phyloP scores from a whole-genome alignment of 2,888 invertebrate genomes.

The Aromia moschata region DNA sequence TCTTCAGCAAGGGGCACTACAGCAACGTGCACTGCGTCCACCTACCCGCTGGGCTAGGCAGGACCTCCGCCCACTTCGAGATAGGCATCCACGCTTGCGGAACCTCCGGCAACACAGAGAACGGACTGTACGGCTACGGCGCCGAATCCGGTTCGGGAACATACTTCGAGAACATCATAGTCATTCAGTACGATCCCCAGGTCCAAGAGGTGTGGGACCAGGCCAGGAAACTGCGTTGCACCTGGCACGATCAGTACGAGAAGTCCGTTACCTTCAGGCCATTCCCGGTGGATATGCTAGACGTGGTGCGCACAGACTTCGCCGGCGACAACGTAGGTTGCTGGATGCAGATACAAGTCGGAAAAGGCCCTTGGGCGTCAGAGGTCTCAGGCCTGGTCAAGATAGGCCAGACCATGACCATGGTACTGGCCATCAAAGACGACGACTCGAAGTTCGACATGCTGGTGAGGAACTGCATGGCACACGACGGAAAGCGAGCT shows the following conservation, averaged over 20 bases:
- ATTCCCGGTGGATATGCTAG: conserved; percentile 94
- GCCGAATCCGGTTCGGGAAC: conserved; percentile 90
- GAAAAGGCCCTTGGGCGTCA: conserved; percentile 92
- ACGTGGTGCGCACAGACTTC: conserved; percentile 93
- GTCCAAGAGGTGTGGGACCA: conserved; percentile 97
- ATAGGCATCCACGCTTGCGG: conserved; percentile 92
- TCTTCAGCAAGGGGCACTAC: conserved; percentile 94
- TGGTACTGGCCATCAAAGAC: conserved; percentile 94
- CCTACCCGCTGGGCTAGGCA: conserved; percentile 83
- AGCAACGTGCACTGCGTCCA: conserved; percentile 93
- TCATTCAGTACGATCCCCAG: conserved; percentile 89
- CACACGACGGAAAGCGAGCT: conserved; percentile 92
- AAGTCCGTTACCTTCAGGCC: conserved; percentile 94
- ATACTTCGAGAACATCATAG: conserved; percentile 93
- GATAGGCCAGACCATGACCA: conserved; percentile 96
- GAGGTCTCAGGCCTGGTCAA: conserved; percentile 94
- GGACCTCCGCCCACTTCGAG: conserved; percentile 88
- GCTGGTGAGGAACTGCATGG: conserved; percentile 93
- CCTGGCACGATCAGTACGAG: conserved; percentile 96
- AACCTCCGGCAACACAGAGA: conserved; percentile 90
- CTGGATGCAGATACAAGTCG: conserved; percentile 98
- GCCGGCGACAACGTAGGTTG: conserved; percentile 96
- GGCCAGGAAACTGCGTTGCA: conserved; percentile 89
- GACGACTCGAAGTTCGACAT: conserved; percentile 96
- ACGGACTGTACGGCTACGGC: conserved; percentile 87